These are phyloP conservation scores for Agrotis puta DNA, from an alignment of 2,888 invertebrate species.

Conservation along the genomic window DNA sequence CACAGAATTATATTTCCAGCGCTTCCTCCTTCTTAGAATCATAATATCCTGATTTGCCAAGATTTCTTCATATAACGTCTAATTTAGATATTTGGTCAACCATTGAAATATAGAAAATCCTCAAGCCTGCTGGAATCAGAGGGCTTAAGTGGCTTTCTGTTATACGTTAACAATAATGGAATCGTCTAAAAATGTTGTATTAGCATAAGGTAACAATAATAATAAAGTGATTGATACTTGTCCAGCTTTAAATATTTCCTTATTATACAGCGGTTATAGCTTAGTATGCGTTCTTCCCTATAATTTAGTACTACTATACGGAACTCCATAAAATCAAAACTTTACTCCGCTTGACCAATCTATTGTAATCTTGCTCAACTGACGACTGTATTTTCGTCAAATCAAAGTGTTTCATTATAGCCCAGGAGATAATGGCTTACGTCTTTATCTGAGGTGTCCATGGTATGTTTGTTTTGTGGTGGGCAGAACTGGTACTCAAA, in stretches of 20 bases:
- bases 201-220: too few species aligned
- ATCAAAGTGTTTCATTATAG: constrained; percentile 56
- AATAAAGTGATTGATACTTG: too few species aligned
- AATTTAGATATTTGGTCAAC: neutral
- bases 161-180: too few species aligned
- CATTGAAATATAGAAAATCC: neutral
- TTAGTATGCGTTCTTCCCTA: too few species aligned
- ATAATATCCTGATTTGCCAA: too few species aligned
- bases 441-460: constrained; percentile 34
- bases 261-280: too few species aligned
- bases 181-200: too few species aligned
- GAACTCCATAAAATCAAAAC: constrained; percentile 21
- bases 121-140: neutral
- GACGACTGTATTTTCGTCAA: constrained; percentile 52
- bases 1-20: too few species aligned
- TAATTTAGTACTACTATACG: constrained; percentile 4
- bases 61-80: too few species aligned
- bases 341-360: constrained; percentile 19
- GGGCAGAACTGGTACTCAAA: neutral
- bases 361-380: constrained; percentile 46
- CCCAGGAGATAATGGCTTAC: constrained; percentile 23
- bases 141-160: too few species aligned
- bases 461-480: constrained; percentile 26
- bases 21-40: too few species aligned
- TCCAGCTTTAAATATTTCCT: too few species aligned